Conservation (phyloP, 2,888 invertebrate genomes). For the Ernsta delagoae region DNA sequence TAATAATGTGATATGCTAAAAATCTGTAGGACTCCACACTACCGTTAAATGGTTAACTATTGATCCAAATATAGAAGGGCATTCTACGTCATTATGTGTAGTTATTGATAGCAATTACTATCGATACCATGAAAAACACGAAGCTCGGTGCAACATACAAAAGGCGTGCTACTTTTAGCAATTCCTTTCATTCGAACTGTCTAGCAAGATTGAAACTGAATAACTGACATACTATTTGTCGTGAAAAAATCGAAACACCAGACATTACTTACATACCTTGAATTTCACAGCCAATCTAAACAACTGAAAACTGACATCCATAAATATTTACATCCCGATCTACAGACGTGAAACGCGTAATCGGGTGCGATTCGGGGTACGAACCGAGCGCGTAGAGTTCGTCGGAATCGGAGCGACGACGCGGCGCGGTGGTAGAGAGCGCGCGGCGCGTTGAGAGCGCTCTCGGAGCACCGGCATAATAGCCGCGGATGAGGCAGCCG, state of each 20-base stretch:
- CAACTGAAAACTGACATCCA: conserved; percentile 84
- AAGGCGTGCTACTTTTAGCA: conserved; percentile 66
- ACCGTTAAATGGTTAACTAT: conserved; percentile 76
- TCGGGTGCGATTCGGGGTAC: conserved; percentile 67
- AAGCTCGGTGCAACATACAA: conserved; percentile 70
- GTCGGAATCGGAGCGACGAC: conserved; percentile 49
- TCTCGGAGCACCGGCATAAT: conserved; percentile 75
- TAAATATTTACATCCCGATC: conserved; percentile 83
- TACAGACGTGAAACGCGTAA: conserved; percentile 71
- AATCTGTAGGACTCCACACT: conserved; percentile 68
- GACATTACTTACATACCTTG: conserved; percentile 80
- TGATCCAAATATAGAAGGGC: conserved; percentile 78
- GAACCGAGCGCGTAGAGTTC: conserved; percentile 56
- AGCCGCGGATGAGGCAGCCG: conserved; percentile 48
- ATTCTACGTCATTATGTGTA: conserved; percentile 75
- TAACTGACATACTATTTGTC: conserved; percentile 58
- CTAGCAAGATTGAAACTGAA: conserved; percentile 50
- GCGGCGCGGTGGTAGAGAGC: conserved; percentile 56
- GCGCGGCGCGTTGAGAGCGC: conserved; percentile 68
- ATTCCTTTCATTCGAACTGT: conserved; percentile 49
- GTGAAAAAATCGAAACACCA: conserved; percentile 71
- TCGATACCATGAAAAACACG: conserved; percentile 60
- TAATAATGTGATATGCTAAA: conserved; percentile 73
- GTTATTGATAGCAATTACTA: conserved; percentile 71
- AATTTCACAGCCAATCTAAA: conserved; percentile 84